A percentile compares a stretch with the other conserved stretches of the same genome.
Conservation (phyloP, 2,797 vertebrate genomes). For the Pseudochromis fuscus region DNA sequence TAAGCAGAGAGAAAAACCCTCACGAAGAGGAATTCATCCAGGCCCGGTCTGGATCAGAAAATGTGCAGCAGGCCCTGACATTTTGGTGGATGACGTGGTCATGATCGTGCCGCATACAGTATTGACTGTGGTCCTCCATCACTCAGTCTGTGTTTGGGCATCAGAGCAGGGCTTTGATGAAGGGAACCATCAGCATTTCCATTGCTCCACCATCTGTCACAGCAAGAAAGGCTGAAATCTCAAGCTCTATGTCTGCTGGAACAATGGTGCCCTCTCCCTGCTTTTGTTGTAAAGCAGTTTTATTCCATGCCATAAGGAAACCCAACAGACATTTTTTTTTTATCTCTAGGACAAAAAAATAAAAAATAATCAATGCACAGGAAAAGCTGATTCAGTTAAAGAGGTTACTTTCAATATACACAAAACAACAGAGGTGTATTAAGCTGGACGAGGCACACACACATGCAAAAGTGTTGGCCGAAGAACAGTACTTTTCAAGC, state of each 20-base stretch:
- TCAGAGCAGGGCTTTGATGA: conserved; percentile 63
- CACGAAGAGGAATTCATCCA: conserved; percentile 28
- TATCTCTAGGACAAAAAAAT: conserved; percentile 12
- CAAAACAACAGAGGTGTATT: conserved; percentile 15
- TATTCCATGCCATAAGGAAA: conserved; percentile 12
- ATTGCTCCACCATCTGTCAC: conserved; percentile 68
- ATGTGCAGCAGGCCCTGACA: conserved; percentile 66
- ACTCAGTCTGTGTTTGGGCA: conserved; percentile 63
- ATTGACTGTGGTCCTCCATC: conserved; percentile 62
- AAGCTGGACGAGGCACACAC: background rate
- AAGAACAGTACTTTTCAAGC: conserved; percentile 50
- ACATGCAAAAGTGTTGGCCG: conserved; percentile 16
- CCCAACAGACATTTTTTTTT: background rate
- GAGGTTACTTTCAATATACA: background rate
- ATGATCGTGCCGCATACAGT: conserved; percentile 60
- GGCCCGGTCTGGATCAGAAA: conserved; percentile 45
- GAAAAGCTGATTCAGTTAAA: conserved; percentile 7
- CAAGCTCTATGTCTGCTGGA: conserved; percentile 26
- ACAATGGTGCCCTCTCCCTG: conserved; percentile 48
- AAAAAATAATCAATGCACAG: conserved; percentile 10
- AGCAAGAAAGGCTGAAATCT: conserved; percentile 39
- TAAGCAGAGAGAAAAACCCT: conserved; percentile 26
- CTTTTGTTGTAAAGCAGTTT: conserved; percentile 30
- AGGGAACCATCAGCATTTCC: conserved; percentile 61
- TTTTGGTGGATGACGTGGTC: conserved; percentile 68